phyloP scores from a whole-genome alignment of 2,113 vertebrate species.

The Psilopogon haemacephalus region DNA sequence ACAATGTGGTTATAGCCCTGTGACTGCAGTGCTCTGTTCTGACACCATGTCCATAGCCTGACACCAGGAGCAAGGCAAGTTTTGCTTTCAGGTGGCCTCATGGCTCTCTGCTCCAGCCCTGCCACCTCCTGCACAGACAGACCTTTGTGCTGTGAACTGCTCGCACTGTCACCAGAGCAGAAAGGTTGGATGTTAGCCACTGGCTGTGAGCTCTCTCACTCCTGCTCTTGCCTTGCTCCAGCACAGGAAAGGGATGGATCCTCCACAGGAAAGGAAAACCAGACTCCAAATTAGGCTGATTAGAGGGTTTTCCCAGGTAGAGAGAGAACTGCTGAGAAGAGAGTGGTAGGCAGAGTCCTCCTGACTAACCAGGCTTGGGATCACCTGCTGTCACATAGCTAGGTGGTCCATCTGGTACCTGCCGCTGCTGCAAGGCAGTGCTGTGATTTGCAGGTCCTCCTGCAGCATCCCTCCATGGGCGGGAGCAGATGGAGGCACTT shows the following conservation, averaged over 20 bases:
- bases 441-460: slow-evolving; percentile 47
- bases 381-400: slow-evolving; percentile 37
- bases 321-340: not conserved
- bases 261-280: not conserved
- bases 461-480: not conserved
- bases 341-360: not conserved
- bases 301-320: not conserved
- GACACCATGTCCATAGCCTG: not conserved
- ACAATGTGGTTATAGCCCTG: not conserved
- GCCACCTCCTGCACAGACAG: not conserved
- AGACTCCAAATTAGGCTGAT: not conserved
- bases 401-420: slow-evolving; percentile 59
- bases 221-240: not conserved
- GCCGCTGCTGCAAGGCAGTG: slow-evolving; percentile 19
- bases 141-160: not conserved
- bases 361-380: slow-evolving; percentile 46
- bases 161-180: not conserved
- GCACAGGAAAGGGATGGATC: not conserved
- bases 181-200: not conserved
- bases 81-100: slow-evolving; percentile 18
- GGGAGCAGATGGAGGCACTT: slow-evolving; percentile 27
- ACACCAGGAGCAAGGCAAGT: not conserved
- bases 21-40: not conserved
- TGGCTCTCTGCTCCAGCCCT: not conserved
- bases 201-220: not conserved